These are phyloP conservation scores for Oryzias javanicus DNA, from an alignment of 2,113 vertebrate genomes.

Conservation along the genomic window DNA sequence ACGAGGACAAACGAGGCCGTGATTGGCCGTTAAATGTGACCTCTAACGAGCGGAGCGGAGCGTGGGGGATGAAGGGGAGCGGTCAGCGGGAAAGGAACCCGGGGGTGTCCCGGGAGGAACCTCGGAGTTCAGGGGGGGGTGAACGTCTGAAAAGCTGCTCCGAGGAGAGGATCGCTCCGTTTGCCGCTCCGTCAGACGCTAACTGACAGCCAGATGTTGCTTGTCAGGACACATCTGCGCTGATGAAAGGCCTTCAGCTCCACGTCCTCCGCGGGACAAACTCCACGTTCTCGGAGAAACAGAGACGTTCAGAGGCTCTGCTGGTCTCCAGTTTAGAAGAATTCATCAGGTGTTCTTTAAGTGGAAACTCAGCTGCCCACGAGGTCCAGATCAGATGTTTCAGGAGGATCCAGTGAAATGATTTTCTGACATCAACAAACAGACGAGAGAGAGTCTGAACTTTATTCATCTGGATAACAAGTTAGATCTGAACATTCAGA, in stretches of 20 bases:
- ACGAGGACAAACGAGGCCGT: conserved; percentile 53
- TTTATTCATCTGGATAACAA: not conserved
- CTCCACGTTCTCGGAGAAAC: not conserved
- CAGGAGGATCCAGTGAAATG: conserved; percentile 29
- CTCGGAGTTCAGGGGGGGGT: conserved; percentile 8
- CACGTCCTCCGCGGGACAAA: not conserved
- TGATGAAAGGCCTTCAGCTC: not conserved
- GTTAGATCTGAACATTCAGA: too few species aligned
- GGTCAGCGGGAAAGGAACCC: conserved; percentile 14
- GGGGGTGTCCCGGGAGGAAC: not conserved
- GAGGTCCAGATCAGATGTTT: conserved; percentile 33
- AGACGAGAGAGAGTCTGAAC: not conserved
- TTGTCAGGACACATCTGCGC: conserved; percentile 34
- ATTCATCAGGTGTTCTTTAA: conserved; percentile 32
- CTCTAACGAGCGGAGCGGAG: conserved; percentile 12
- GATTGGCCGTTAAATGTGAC: conserved; percentile 48
- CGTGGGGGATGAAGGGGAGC: conserved; percentile 32
- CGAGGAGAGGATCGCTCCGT: too few species aligned
- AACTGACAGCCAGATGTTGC: conserved; percentile 39
- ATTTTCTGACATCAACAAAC: conserved; percentile 3
- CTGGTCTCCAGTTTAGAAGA: conserved; percentile 14
- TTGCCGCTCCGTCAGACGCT: conserved; percentile 6
- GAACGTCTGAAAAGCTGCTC: not conserved
- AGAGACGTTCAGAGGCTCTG: conserved; percentile 19
- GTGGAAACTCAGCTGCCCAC: conserved; percentile 21